Evolutionary conservation across 2,888 invertebrate species (phyloP).

Genomic region (Sarcophaga variegata): DNA sequence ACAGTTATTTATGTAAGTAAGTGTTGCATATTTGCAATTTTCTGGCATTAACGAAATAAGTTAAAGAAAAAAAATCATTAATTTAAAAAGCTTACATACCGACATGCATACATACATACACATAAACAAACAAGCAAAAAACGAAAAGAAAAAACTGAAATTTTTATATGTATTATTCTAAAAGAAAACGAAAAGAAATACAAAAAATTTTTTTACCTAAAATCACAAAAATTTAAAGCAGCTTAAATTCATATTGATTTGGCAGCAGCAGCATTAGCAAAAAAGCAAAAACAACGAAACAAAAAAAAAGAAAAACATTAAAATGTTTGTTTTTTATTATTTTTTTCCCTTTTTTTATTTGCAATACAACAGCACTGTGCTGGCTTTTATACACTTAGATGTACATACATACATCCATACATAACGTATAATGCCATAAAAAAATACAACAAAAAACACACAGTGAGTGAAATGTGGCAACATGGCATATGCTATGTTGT

Average conservation of each 20-base stretch:
- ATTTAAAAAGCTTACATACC: neutral
- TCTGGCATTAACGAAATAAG: neutral
- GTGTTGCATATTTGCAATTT: neutral
- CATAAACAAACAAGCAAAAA: constrained; percentile 12
- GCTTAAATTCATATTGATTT: constrained; percentile 69
- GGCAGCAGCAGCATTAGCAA: constrained; percentile 51
- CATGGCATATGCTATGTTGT: constrained; percentile 68
- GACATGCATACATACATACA: too few relatives aligned
- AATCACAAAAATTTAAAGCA: constrained; percentile 66
- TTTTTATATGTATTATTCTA: constrained; percentile 4
- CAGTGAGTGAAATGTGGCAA: constrained; percentile 71
- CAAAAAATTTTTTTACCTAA: constrained; percentile 44
- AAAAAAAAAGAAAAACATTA: constrained; percentile 67
- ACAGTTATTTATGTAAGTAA: neutral
- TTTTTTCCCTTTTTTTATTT: constrained; percentile 55
- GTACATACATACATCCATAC: constrained; percentile 45
- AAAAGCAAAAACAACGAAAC: constrained; percentile 44
- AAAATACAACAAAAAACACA: constrained; percentile 34
- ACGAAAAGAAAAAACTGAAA: constrained; percentile 1
- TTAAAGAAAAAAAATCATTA: neutral
- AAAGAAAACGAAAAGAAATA: constrained; percentile 15
- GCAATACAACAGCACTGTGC: constrained; percentile 55
- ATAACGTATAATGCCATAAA: constrained; percentile 9
- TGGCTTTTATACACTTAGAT: constrained; percentile 34
- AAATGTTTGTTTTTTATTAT: constrained; percentile 62